These are phyloP conservation scores for Crocallis elinguaria DNA, from an alignment of 2,888 invertebrate species.

Conservation along the genomic window DNA sequence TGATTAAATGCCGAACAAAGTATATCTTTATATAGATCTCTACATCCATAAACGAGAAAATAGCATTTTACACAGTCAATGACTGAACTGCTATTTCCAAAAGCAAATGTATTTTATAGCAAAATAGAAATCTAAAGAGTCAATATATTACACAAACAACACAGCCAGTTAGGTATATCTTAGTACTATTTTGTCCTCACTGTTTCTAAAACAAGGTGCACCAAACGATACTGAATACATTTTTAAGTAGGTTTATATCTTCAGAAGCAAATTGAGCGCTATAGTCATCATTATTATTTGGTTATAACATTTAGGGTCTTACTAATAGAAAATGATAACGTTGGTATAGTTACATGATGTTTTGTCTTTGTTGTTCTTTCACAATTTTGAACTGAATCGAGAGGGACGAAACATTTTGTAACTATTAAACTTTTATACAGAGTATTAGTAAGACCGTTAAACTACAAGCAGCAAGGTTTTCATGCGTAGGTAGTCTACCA, in stretches of 20 bases:
- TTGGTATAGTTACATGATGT: too few species aligned
- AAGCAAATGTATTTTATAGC: conserved; percentile 24
- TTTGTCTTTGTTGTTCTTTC: too few species aligned
- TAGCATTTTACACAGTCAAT: neutral
- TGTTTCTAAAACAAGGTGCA: neutral
- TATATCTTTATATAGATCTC: neutral
- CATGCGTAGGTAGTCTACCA: too few species aligned
- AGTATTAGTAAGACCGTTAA: too few species aligned
- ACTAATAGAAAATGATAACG: neutral
- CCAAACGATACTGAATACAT: neutral
- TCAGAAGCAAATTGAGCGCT: neutral
- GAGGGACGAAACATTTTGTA: too few species aligned
- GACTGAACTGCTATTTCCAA: conserved; percentile 15
- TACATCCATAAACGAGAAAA: conserved; percentile 4
- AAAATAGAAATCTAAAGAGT: conserved; percentile 28
- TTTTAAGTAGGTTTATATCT: neutral
- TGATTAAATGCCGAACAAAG: conserved; percentile 27
- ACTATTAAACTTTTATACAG: too few species aligned
- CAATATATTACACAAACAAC: conserved; percentile 26
- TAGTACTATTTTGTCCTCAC: conserved; percentile 1
- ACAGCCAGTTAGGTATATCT: conserved; percentile 23
- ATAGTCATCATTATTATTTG: neutral
- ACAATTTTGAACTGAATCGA: too few species aligned
- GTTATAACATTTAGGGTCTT: neutral
- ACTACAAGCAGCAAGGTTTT: too few species aligned